A percentile compares a stretch with the other conserved stretches of the same genome.
phyloP scores from a whole-genome alignment of 1,140 invertebrate species.

The Anastrepha ludens region DNA sequence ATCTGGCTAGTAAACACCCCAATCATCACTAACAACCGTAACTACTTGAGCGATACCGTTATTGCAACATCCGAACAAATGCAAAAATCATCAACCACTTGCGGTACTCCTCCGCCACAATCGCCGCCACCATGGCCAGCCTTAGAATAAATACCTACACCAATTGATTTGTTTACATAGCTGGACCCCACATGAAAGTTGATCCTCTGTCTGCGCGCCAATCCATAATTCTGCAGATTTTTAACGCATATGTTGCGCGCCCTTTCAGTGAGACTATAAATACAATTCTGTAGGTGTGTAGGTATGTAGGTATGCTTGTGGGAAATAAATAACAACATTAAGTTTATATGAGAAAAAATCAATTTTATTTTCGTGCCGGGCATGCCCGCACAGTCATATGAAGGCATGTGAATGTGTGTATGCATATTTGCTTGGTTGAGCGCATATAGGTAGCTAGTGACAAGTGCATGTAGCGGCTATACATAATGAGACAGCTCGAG shows the following conservation, averaged over 20 bases:
- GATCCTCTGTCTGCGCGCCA: conserved; percentile 16
- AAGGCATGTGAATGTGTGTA: background rate
- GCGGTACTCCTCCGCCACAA: background rate
- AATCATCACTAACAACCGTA: background rate
- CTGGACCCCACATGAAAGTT: background rate
- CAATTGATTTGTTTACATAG: conserved; percentile 44
- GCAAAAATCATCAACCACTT: conserved; percentile 19
- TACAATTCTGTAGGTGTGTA: background rate
- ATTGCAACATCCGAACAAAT: conserved; percentile 21
- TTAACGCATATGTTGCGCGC: background rate
- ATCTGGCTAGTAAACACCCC: conserved; percentile 13
- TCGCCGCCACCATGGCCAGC: background rate
- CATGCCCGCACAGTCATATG: no score
- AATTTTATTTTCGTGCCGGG: background rate
- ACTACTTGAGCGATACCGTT: conserved; percentile 1
- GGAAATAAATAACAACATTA: background rate
- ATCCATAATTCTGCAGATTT: background rate
- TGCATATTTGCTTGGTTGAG: background rate
- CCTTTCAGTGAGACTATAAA: background rate
- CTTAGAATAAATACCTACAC: conserved; percentile 1
- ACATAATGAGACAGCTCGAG: background rate
- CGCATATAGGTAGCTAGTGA: background rate
- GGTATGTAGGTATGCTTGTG: background rate
- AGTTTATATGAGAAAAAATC: background rate
- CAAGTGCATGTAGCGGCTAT: background rate